These are phyloP conservation scores for Chiroxiphia lanceolata DNA, from an alignment of 2,797 vertebrate genomes.

Conservation along the genomic window DNA sequence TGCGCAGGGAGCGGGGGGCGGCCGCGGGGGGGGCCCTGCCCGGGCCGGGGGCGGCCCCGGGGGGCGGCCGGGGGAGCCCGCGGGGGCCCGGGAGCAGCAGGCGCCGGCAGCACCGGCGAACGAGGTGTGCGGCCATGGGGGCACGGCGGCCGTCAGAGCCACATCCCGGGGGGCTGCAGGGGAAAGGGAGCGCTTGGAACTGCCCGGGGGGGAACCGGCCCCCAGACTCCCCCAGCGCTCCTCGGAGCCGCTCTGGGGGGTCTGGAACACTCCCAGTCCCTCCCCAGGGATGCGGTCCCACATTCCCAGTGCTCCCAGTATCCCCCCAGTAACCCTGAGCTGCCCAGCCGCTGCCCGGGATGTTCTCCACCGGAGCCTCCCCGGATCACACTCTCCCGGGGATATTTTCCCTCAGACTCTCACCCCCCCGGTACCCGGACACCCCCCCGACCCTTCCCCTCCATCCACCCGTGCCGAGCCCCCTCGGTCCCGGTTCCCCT, in stretches of 20 bases:
- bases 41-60: no score
- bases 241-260: no score
- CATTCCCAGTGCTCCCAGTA: not conserved
- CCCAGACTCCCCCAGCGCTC: no score
- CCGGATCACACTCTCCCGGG: no score
- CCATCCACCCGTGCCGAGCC: not conserved
- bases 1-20: not conserved
- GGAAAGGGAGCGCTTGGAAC: not conserved
- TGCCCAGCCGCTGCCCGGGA: no score
- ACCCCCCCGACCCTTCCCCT: no score
- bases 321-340: no score
- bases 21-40: no score
- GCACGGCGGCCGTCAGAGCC: not conserved
- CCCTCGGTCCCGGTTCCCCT: no score
- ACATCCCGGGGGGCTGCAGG: not conserved
- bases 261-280: not conserved
- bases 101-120: not conserved
- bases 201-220: no score
- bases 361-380: not conserved
- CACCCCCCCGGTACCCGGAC: no score
- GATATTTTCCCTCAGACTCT: not conserved
- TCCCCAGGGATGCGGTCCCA: not conserved
- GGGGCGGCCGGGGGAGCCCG: not conserved
- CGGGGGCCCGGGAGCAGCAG: not conserved
- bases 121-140: not conserved